Conservation (phyloP, 1,140 invertebrate species). For the Sitodiplosis mosellana region DNA sequence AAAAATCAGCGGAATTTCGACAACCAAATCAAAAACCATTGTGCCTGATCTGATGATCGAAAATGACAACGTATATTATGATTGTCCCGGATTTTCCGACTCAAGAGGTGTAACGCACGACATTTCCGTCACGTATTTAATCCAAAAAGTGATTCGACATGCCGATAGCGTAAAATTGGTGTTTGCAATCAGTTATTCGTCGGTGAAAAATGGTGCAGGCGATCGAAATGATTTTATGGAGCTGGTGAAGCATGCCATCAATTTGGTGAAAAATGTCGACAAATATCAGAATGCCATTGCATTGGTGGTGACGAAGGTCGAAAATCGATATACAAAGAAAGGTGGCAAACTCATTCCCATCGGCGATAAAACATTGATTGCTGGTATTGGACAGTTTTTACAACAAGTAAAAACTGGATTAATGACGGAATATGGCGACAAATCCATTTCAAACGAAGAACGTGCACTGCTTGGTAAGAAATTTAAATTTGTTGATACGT, state of each 20-base stretch:
- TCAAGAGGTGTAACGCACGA: background rate
- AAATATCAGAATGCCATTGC: too few relatives aligned
- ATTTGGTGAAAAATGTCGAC: background rate
- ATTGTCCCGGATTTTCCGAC: background rate
- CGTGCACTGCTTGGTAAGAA: background rate
- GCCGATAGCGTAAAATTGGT: background rate
- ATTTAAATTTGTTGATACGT: background rate
- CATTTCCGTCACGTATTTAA: background rate
- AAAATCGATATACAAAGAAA: too few relatives aligned
- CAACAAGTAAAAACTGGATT: too few relatives aligned
- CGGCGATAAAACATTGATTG: too few relatives aligned
- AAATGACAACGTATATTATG: background rate
- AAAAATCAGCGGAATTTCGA: background rate
- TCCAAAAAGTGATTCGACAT: background rate
- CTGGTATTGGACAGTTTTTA: too few relatives aligned
- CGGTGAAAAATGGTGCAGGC: background rate
- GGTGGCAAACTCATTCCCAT: too few relatives aligned
- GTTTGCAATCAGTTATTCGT: background rate
- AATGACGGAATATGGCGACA: too few relatives aligned
- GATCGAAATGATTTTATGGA: background rate
- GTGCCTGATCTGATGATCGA: background rate
- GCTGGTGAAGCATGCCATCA: background rate
- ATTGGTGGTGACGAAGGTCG: too few relatives aligned
- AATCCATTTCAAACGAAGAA: too few relatives aligned
- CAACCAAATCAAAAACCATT: background rate